phyloP scores from a whole-genome alignment of 2,888 invertebrate species.

The Lamellibrachia columna region DNA sequence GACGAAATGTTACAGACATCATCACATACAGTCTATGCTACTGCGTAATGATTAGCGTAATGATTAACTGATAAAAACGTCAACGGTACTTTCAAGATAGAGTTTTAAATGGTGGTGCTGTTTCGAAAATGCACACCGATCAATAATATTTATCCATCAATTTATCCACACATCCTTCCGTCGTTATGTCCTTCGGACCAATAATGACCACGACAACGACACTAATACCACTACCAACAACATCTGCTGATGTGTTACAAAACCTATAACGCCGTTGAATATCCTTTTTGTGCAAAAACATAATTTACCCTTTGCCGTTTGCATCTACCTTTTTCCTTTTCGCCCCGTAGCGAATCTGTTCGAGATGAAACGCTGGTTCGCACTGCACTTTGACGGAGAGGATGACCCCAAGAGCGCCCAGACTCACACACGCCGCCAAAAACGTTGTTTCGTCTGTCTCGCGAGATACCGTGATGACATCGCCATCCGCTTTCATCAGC shows the following conservation, averaged over 20 bases:
- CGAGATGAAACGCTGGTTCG: constrained; percentile 44
- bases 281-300: background rate
- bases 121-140: background rate
- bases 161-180: background rate
- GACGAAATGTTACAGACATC: background rate
- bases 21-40: background rate
- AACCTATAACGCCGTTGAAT: background rate
- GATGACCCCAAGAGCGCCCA: constrained; percentile 61
- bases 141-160: background rate
- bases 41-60: background rate
- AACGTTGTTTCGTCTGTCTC: constrained; percentile 55
- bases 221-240: background rate
- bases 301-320: background rate
- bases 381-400: constrained; percentile 59
- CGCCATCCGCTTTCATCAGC: constrained; percentile 56
- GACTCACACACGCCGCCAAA: constrained; percentile 52
- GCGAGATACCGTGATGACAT: constrained; percentile 48
- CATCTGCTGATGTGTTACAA: background rate
- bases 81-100: background rate
- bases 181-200: too few relatives aligned
- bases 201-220: too few relatives aligned
- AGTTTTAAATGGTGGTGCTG: background rate
- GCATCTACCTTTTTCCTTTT: constrained; percentile 39
- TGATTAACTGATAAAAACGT: background rate
- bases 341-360: constrained; percentile 25